Evolutionary conservation across 2,113 vertebrate genomes (phyloP).

Genomic region (Petroica traversi): DNA sequence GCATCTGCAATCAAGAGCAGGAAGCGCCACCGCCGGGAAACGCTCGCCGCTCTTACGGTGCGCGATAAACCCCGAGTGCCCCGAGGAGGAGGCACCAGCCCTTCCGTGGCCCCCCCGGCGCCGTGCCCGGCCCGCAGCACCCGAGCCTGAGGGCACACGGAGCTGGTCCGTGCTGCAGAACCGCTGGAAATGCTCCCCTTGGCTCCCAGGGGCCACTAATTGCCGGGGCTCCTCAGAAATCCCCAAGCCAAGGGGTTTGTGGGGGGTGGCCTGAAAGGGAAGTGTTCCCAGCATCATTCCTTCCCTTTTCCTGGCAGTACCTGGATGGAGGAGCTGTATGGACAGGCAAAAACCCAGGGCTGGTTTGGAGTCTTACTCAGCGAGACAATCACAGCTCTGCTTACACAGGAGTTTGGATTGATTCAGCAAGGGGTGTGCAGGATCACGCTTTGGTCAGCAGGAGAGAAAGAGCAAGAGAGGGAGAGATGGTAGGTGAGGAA

Average conservation of each 20-base stretch:
- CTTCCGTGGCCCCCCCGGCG: neutral
- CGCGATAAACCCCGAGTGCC: neutral
- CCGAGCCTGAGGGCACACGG: accelerated
- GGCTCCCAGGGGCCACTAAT: neutral
- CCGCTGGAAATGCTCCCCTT: accelerated
- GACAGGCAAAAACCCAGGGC: neutral
- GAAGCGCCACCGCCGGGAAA: neutral
- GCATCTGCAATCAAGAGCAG: constrained; percentile 45
- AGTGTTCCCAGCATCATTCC: neutral
- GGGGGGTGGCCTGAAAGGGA: neutral
- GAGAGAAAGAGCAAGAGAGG: neutral
- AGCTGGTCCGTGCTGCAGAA: neutral
- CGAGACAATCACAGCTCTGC: neutral
- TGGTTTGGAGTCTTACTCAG: neutral
- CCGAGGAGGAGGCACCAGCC: neutral
- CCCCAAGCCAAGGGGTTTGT: neutral
- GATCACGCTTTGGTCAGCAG: neutral
- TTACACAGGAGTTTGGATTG: neutral
- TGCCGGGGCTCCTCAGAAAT: neutral
- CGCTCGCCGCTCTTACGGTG: neutral
- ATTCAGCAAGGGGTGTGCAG: neutral
- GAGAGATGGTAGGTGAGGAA: neutral
- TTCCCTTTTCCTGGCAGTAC: neutral
- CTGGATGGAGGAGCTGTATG: neutral
- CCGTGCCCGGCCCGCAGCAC: accelerated